Evolutionary conservation across 2,888 invertebrate genomes (phyloP).

Genomic region (Chrysolina haemoptera): DNA sequence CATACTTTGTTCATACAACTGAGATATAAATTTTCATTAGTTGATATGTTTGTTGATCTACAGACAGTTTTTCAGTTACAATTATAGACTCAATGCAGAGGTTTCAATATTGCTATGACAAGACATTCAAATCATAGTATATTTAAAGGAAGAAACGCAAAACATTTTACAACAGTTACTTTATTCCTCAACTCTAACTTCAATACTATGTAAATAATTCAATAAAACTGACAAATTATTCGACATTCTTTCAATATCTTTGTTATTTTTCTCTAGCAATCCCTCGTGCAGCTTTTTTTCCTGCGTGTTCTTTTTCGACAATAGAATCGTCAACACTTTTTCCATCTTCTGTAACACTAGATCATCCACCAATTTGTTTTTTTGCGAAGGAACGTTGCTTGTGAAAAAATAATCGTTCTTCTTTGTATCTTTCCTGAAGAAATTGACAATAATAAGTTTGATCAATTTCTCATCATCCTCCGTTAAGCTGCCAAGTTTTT

Average conservation of each 20-base stretch:
- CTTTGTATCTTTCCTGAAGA: constrained; percentile 38
- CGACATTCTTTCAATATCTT: constrained; percentile 30
- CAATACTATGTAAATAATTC: neutral
- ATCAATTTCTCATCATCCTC: constrained; percentile 53
- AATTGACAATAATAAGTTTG: constrained; percentile 45
- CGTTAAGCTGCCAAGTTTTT: constrained; percentile 30
- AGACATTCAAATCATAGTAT: too few species aligned
- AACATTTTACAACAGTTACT: neutral
- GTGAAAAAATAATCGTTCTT: constrained; percentile 54
- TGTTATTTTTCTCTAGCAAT: constrained; percentile 18
- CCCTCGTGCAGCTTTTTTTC: constrained; percentile 1
- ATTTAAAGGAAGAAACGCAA: too few species aligned
- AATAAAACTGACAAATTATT: constrained; percentile 32
- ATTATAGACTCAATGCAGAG: too few species aligned
- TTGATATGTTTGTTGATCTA: too few species aligned
- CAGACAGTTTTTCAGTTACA: too few species aligned
- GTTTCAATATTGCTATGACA: too few species aligned
- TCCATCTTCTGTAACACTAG: constrained; percentile 50
- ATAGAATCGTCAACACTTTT: constrained; percentile 42
- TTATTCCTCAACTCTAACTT: neutral
- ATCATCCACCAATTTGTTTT: constrained; percentile 52
- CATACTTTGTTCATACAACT: too few species aligned
- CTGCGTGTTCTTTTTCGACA: neutral
- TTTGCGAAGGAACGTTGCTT: constrained; percentile 41
- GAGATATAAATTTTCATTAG: too few species aligned